These are phyloP conservation scores for Taenioides sp. DNA, from an alignment of 2,797 vertebrate genomes.

Conservation along the genomic window DNA sequence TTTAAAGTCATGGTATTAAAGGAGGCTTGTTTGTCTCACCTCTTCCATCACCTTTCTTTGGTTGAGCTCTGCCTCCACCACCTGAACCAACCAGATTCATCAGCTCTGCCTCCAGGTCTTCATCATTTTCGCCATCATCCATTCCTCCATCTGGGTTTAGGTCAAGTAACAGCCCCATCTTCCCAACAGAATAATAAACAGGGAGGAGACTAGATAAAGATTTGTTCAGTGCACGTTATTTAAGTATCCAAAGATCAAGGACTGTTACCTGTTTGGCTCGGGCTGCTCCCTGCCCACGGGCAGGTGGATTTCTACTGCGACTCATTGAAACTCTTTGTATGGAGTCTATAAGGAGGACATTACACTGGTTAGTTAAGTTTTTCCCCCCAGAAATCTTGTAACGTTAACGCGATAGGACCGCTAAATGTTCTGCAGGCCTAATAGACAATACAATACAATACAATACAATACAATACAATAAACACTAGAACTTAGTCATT, in stretches of 20 bases:
- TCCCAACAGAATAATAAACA: slow-evolving; percentile 13
- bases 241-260: neutral
- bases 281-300: slow-evolving; percentile 79
- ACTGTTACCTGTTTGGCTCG: slow-evolving; percentile 79
- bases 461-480: too few relatives aligned
- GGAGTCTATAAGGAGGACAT: neutral
- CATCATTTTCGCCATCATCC: slow-evolving; percentile 77
- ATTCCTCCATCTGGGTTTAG: slow-evolving; percentile 78
- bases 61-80: slow-evolving; percentile 68
- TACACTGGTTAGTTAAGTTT: neutral
- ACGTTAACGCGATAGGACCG: too few relatives aligned
- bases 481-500: neutral
- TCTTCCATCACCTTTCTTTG: slow-evolving; percentile 74
- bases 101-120: slow-evolving; percentile 88
- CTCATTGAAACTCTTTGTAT: slow-evolving; percentile 62
- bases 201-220: slow-evolving; percentile 9
- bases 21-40: slow-evolving; percentile 58
- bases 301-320: slow-evolving; percentile 74
- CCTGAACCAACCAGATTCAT: slow-evolving; percentile 79
- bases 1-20: neutral
- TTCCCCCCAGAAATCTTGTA: too few relatives aligned
- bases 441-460: too few relatives aligned
- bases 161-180: slow-evolving; percentile 89
- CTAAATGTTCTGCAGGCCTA: too few relatives aligned
- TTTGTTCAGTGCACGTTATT: neutral